These are phyloP conservation scores for Meteorus sp. DNA, from an alignment of 1,140 invertebrate species.

Conservation along the genomic window DNA sequence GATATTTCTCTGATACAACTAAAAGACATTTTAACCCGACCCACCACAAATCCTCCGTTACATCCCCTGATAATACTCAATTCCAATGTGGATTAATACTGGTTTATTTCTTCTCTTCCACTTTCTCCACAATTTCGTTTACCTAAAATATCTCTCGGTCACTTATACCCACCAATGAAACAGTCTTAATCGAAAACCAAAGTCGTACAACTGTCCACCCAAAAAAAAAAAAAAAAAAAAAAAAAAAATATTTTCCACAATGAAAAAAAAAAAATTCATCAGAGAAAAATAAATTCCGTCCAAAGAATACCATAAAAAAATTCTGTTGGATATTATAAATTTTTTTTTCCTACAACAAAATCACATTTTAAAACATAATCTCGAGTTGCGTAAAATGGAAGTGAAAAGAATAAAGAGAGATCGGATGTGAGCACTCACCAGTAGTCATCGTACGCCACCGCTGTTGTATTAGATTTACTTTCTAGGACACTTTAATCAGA, in stretches of 20 bases:
- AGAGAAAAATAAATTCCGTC: too few species aligned
- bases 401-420: neutral
- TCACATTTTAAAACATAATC: constrained; percentile 23
- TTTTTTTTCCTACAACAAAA: too few species aligned
- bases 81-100: constrained; percentile 59
- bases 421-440: neutral
- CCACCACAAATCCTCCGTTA: constrained; percentile 52
- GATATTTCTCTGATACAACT: constrained; percentile 51
- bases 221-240: too few species aligned
- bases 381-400: too few species aligned
- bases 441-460: constrained; percentile 21
- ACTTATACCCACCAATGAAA: too few species aligned
- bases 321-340: constrained; percentile 10
- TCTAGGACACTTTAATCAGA: constrained; percentile 61
- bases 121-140: too few species aligned
- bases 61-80: constrained; percentile 58
- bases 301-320: neutral
- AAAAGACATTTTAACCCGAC: constrained; percentile 54
- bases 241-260: too few species aligned
- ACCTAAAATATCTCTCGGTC: too few species aligned
- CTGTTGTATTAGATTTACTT: constrained; percentile 59
- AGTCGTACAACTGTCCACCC: too few species aligned
- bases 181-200: too few species aligned
- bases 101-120: constrained; percentile 48
- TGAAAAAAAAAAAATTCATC: too few species aligned